These are phyloP conservation scores for Parnassius apollo DNA, from an alignment of 2,888 invertebrate genomes.

Conservation along the genomic window DNA sequence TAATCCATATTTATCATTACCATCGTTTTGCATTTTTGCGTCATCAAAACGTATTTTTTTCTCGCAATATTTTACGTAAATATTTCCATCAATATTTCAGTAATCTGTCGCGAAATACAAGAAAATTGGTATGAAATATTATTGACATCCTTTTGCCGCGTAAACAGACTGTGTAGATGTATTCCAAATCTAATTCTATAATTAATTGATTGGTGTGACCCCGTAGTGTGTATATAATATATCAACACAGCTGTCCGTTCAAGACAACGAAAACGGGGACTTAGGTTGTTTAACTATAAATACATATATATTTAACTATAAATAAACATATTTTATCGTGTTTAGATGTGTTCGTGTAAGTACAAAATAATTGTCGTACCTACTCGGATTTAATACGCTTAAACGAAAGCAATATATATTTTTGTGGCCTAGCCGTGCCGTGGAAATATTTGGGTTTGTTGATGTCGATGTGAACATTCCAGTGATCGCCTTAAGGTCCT, in stretches of 20 bases:
- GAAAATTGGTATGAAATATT: conserved; percentile 39
- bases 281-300: conserved; percentile 62
- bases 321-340: conserved; percentile 54
- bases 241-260: conserved; percentile 65
- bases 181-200: conserved; percentile 62
- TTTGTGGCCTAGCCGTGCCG: conserved; percentile 54
- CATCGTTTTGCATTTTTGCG: conserved; percentile 14
- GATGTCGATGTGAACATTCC: conserved; percentile 65
- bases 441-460: conserved; percentile 34
- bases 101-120: conserved; percentile 24
- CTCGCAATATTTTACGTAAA: conserved; percentile 25
- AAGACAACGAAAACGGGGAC: conserved; percentile 76
- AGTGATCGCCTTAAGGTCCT: conserved; percentile 46
- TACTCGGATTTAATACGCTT: conserved; percentile 70
- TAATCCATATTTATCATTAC: conserved; percentile 28
- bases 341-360: conserved; percentile 69
- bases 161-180: conserved; percentile 69
- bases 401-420: conserved; percentile 66
- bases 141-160: conserved; percentile 57
- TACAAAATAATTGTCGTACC: conserved; percentile 72
- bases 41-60: conserved; percentile 35
- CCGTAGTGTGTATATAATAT: conserved; percentile 46
- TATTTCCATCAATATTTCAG: conserved; percentile 34
- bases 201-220: conserved; percentile 52
- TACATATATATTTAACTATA: conserved; percentile 30